Evolutionary conservation across 2,888 invertebrate species (phyloP).

Genomic region (Megamerina dolium): DNA sequence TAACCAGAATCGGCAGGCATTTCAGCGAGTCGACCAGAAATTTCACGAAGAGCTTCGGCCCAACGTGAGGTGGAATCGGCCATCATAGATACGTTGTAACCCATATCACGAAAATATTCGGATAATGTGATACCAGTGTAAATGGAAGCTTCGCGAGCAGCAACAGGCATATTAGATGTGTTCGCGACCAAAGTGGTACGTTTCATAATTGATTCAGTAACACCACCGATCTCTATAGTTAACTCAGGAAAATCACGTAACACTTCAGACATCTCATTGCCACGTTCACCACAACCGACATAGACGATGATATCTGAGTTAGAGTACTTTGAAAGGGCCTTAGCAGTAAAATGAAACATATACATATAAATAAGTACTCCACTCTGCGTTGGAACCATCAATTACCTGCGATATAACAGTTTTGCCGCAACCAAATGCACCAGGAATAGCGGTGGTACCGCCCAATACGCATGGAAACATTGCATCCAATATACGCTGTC

Average conservation of each 20-base stretch:
- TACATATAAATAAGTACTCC: neutral
- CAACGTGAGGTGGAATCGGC: constrained; percentile 99
- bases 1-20: constrained; percentile 99
- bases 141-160: constrained; percentile 98
- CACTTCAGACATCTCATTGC: constrained; percentile 99
- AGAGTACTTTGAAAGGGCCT: constrained; percentile 97
- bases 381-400: too few species aligned
- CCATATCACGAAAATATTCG: constrained; percentile 99
- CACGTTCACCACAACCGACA: constrained; percentile 99
- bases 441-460: constrained; percentile 97
- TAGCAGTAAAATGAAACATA: constrained; percentile 42
- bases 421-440: constrained; percentile 99
- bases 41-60: constrained; percentile 99
- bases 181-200: constrained; percentile 98
- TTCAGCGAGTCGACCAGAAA: constrained; percentile 90
- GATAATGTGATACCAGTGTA: constrained; percentile 99
- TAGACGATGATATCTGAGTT: constrained; percentile 99
- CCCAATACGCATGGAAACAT: constrained; percentile 99
- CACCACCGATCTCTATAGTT: constrained; percentile 92
- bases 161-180: constrained; percentile 99
- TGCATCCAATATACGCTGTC: constrained; percentile 95
- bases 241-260: constrained; percentile 97
- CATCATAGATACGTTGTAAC: constrained; percentile 99
- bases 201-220: constrained; percentile 98
- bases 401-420: constrained; percentile 56